Conservation (phyloP, 2,888 invertebrate species). For the Unio delphinus region DNA sequence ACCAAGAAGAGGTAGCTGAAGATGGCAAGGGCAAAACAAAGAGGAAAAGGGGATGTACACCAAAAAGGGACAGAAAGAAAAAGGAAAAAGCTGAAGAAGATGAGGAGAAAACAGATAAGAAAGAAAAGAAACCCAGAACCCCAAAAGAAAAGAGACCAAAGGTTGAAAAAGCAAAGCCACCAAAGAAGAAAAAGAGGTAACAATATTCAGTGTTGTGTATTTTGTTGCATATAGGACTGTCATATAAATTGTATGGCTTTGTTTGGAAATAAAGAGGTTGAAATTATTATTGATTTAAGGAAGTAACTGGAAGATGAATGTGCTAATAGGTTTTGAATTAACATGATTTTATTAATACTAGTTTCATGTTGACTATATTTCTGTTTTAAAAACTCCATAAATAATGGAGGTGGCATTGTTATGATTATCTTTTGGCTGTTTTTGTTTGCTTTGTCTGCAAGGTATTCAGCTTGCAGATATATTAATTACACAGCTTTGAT, state of each 20-base stretch:
- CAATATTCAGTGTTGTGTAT: slow-evolving; percentile 12
- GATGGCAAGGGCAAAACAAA: slow-evolving; percentile 23
- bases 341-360: not conserved
- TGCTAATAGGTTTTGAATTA: slow-evolving; percentile 10
- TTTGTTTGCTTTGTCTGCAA: not conserved
- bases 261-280: not conserved
- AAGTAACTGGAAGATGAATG: slow-evolving; percentile 4
- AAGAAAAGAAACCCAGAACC: slow-evolving; percentile 31
- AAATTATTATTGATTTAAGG: not conserved
- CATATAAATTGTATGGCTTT: not conserved
- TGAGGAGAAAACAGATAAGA: slow-evolving; percentile 38
- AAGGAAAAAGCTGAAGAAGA: slow-evolving; percentile 22
- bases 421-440: too few species aligned
- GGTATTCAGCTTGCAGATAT: not conserved
- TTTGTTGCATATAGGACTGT: not conserved
- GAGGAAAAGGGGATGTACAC: slow-evolving; percentile 37
- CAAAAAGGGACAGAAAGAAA: slow-evolving; percentile 36
- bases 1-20: slow-evolving; percentile 11
- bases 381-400: not conserved
- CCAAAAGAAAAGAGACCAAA: slow-evolving; percentile 36
- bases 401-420: too few species aligned
- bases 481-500: not conserved
- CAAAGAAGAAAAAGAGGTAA: slow-evolving; percentile 39
- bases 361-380: not conserved
- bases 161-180: slow-evolving; percentile 42